Evolutionary conservation across 1,140 invertebrate species (phyloP).

Genomic region (Limonius californicus): DNA sequence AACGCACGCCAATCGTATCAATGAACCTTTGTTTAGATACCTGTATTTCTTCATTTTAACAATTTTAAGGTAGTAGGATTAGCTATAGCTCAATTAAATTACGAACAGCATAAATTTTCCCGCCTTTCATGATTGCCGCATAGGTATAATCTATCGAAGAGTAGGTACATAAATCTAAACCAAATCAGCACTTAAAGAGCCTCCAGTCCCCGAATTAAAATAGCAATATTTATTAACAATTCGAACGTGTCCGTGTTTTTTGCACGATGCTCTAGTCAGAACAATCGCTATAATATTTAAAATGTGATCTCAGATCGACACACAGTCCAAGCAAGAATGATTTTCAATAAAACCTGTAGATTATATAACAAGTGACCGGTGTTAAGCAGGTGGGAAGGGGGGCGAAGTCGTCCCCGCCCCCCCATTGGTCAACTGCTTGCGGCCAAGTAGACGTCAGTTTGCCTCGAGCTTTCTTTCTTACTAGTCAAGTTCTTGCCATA

Average conservation of each 20-base stretch:
- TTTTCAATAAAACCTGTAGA: conserved; percentile 30
- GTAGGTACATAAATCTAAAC: neutral
- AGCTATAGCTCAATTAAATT: too few species aligned
- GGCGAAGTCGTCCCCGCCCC: conserved; percentile 20
- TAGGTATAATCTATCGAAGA: neutral
- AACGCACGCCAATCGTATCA: too few species aligned
- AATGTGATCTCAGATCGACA: neutral
- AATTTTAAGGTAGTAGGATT: too few species aligned
- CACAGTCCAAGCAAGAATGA: conserved; percentile 12
- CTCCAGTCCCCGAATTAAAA: neutral
- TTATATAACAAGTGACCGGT: conserved; percentile 35
- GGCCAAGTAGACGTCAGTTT: conserved; percentile 42
- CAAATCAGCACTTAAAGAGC: neutral
- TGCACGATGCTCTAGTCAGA: neutral
- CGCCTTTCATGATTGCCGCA: neutral
- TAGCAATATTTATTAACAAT: neutral
- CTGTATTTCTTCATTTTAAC: too few species aligned
- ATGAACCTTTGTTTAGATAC: too few species aligned
- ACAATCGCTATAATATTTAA: neutral
- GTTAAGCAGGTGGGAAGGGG: conserved; percentile 31
- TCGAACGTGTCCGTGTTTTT: neutral
- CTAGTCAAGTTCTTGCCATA: conserved; percentile 34
- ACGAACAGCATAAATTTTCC: neutral
- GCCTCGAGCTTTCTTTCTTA: conserved; percentile 42
- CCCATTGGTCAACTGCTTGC: conserved; percentile 37